A percentile compares a stretch with the other conserved stretches of the same genome.
Conservation (phyloP, 2,113 vertebrate genomes). For the Silurus asotus region DNA sequence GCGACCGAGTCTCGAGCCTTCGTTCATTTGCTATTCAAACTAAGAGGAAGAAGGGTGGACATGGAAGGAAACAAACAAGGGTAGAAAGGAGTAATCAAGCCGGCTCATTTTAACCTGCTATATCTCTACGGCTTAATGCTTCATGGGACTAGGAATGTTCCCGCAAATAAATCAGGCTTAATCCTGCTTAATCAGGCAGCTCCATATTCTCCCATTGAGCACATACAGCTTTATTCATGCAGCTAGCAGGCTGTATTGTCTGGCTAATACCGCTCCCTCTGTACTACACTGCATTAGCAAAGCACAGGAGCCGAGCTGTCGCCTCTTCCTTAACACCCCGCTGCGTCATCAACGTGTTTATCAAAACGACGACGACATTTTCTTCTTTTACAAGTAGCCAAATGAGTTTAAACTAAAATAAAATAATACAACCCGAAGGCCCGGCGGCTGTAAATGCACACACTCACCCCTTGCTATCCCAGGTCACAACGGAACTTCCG, state of each 20-base stretch:
- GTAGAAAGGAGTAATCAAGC: conserved; percentile 18
- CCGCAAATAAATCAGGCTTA: conserved; percentile 45
- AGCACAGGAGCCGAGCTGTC: not conserved
- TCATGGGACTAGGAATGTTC: not conserved
- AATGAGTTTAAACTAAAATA: conserved; percentile 7
- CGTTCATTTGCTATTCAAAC: conserved; percentile 42
- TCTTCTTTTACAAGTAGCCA: not conserved
- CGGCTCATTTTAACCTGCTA: conserved; percentile 4
- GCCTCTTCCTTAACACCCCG: not conserved
- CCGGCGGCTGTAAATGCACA: conserved; percentile 55
- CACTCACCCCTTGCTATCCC: conserved; percentile 76
- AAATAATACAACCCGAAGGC: conserved; percentile 49
- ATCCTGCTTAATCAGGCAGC: conserved; percentile 56
- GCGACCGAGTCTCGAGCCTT: not conserved
- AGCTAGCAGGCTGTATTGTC: conserved; percentile 34
- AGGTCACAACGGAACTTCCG: conserved; percentile 77
- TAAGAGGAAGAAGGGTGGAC: conserved; percentile 45
- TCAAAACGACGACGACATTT: not conserved
- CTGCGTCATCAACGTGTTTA: not conserved
- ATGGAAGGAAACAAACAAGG: conserved; percentile 58
- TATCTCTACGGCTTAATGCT: conserved; percentile 8
- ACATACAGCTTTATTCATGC: not conserved
- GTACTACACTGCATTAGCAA: not conserved
- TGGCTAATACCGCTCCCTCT: conserved; percentile 17
- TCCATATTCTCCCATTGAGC: conserved; percentile 50